These are phyloP conservation scores for Polia nebulosa DNA, from an alignment of 2,888 invertebrate species.

Conservation along the genomic window DNA sequence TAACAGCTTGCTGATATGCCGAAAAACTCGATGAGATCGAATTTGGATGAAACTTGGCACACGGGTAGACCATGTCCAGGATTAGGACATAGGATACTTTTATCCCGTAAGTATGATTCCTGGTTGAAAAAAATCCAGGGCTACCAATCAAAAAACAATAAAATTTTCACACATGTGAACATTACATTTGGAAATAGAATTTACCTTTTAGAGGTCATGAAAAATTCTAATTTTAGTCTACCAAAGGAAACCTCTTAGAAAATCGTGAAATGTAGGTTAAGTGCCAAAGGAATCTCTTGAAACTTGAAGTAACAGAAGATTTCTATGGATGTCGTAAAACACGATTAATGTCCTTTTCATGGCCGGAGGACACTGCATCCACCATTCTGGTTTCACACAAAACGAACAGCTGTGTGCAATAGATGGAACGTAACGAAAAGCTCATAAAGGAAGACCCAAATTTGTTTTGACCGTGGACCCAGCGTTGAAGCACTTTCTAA, in stretches of 20 bases:
- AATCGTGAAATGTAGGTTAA: conserved; percentile 28
- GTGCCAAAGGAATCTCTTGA: conserved; percentile 24
- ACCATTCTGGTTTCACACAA: conserved; percentile 37
- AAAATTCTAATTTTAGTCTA: neutral
- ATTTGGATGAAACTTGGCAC: no score
- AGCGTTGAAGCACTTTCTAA: no score
- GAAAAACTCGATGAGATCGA: no score
- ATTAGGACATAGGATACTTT: no score
- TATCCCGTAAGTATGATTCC: no score
- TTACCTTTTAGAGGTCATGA: neutral
- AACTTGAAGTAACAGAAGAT: conserved; percentile 34
- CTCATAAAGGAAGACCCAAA: no score
- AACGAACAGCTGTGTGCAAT: conserved; percentile 19
- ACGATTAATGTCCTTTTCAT: conserved; percentile 52
- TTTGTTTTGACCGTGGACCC: no score
- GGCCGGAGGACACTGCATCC: conserved; percentile 23
- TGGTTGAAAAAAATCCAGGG: no score
- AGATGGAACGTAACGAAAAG: conserved; percentile 4
- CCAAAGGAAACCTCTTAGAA: conserved; percentile 8
- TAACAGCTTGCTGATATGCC: no score
- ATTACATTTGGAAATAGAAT: neutral
- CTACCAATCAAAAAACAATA: neutral
- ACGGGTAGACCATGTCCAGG: no score
- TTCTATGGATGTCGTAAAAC: conserved; percentile 53
- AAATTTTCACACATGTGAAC: neutral